Evolutionary conservation across 2,797 vertebrate species (phyloP).

Genomic region (Acridotheres tristis): DNA sequence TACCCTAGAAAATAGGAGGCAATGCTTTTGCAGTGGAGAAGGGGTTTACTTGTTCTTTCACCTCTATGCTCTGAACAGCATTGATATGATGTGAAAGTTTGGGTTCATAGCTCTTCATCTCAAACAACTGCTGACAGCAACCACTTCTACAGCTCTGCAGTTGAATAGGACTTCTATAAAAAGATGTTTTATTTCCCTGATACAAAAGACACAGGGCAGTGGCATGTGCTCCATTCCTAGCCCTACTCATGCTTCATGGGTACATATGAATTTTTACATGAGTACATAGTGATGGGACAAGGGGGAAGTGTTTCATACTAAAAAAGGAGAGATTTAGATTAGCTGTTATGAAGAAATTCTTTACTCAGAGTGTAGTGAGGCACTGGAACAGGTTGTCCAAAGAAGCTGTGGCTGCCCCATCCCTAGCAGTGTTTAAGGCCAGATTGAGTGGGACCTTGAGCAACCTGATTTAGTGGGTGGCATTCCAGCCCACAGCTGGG

Average conservation of each 20-base stretch:
- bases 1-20: neutral
- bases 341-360: neutral
- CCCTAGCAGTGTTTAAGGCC: neutral
- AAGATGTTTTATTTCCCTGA: neutral
- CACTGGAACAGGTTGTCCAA: neutral
- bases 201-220: neutral
- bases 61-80: neutral
- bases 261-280: neutral
- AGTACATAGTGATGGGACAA: neutral
- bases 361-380: neutral
- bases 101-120: neutral
- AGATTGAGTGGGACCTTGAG: neutral
- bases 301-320: neutral
- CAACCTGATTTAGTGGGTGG: neutral
- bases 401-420: neutral
- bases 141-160: neutral
- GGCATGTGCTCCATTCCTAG: neutral
- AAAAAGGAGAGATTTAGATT: neutral
- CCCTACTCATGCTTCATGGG: neutral
- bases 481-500: neutral
- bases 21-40: neutral
- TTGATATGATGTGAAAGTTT: neutral
- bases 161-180: neutral
- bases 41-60: neutral
- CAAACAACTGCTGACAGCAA: neutral